Base-by-base conservation (phyloP, 2,797 vertebrate genomes). In the Sparidentex hasta region DNA sequence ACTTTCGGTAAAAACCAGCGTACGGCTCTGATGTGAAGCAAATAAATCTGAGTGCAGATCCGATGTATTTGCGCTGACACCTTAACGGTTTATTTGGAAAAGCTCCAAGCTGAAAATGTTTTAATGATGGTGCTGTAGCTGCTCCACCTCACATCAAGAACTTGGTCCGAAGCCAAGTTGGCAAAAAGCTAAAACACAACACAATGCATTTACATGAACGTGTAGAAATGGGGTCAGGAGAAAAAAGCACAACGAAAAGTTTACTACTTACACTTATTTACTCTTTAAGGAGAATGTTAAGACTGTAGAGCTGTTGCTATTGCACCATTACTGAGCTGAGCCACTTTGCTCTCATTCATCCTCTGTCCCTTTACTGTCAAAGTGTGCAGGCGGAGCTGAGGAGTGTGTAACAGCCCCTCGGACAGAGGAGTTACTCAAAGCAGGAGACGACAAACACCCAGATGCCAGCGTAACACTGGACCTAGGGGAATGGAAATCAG, bases 341-440 rank as follows among this genome's bases (percentile, higher is more conserved):
- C 7, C 52, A 38, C 66, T 81, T 62, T n/a, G 71, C 23, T 65
- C 65, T 65, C 50, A 77, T 73, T 81, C 44, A 66, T 81, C 41
- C 25, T 27, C 41, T 41, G 69, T 62, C 66, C 7, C n/a, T 64
- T 74, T 48, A 54, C 56, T 70, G 66, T 21, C 50, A 82, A 56
- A 20, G 25, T 74, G 50, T 44, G 33, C 2, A 2, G 1, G 52
- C 9, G 54, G 70, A 74, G 43, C 0, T 54, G 0, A 46, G 18
- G 8, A 12, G 54, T n/a, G n/a, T 41, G 17, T 29, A 21, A 74
- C n/a, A 76, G 50, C 48, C 29, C 38, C 59, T 72, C 43, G 72
- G 23, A 64, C 33, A 65, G 46, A 71, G 21, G n/a, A 55, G 41
- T 48, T 54, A 21, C 23, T 76, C 41, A 70, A 11, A 52, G 33